Conservation (phyloP, 64 coral and sea anemone genomes). For the Stichodactyla helianthus region DNA sequence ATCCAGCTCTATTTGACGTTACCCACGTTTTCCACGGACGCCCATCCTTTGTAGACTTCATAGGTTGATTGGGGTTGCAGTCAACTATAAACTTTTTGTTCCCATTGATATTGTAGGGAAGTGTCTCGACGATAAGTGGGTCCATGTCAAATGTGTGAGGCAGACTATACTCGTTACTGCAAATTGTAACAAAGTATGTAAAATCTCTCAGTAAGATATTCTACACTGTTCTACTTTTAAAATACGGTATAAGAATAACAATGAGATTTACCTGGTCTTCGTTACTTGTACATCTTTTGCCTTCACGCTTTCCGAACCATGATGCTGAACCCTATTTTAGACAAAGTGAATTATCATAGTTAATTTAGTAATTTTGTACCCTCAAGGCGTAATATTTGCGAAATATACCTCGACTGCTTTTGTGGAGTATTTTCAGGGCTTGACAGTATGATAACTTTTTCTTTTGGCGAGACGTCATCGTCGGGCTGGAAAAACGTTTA, state of each 20-base stretch:
- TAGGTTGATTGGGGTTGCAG: background rate
- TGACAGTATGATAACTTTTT: background rate
- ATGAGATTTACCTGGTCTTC: background rate
- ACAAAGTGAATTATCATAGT: too few species aligned
- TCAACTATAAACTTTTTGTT: background rate
- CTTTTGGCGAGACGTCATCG: too few species aligned
- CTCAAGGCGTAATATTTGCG: too few species aligned
- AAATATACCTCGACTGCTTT: background rate
- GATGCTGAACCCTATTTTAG: too few species aligned
- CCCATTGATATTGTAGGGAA: conserved; percentile 21
- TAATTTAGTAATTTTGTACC: too few species aligned
- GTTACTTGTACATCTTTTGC: too few species aligned
- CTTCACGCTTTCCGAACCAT: too few species aligned
- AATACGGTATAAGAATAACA: too few species aligned
- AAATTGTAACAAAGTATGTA: background rate
- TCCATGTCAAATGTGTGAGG: background rate
- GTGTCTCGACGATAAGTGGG: background rate
- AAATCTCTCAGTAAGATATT: background rate
- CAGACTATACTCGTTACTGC: background rate
- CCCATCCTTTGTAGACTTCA: conserved; percentile 25
- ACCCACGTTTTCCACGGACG: conserved; percentile 21
- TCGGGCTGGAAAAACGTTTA: too few species aligned
- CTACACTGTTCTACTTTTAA: background rate
- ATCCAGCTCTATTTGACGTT: conserved; percentile 18
- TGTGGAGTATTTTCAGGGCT: background rate